These are phyloP conservation scores for Orchestia grillus DNA, from an alignment of 1,140 invertebrate genomes.

Conservation along the genomic window DNA sequence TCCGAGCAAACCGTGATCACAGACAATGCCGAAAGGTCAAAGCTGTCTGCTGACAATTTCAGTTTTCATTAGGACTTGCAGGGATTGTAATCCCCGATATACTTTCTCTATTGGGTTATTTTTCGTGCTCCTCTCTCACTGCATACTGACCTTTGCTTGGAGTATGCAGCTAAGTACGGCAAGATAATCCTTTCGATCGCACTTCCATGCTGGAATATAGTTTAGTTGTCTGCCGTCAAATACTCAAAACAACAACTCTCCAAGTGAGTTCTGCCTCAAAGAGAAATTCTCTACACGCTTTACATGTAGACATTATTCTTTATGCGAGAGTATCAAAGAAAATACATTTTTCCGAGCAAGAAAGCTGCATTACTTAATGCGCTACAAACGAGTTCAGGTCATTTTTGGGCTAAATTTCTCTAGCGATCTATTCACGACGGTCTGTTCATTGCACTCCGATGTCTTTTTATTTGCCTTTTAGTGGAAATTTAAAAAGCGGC, in stretches of 20 bases:
- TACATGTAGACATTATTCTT: not conserved
- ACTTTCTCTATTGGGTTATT: no score
- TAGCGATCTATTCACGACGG: not conserved
- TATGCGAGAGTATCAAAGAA: not conserved
- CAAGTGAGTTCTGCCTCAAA: not conserved
- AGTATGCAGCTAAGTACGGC: not conserved
- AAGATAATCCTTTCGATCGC: not conserved
- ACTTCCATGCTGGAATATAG: not conserved
- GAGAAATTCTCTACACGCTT: not conserved
- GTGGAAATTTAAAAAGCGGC: not conserved
- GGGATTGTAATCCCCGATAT: no score
- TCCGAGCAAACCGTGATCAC: no score
- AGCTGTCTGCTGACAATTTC: no score
- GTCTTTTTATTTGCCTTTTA: not conserved
- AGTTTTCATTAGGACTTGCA: no score
- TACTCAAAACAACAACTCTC: not conserved
- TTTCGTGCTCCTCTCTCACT: no score
- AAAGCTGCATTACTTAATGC: not conserved
- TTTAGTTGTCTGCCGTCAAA: no score
- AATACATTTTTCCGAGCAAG: not conserved
- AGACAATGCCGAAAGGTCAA: no score
- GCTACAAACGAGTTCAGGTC: not conserved
- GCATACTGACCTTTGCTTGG: no score
- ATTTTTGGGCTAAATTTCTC: not conserved
- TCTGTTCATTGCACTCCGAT: not conserved